Conservation (phyloP, 2,113 vertebrate genomes). For the Camelus bactrianus region DNA sequence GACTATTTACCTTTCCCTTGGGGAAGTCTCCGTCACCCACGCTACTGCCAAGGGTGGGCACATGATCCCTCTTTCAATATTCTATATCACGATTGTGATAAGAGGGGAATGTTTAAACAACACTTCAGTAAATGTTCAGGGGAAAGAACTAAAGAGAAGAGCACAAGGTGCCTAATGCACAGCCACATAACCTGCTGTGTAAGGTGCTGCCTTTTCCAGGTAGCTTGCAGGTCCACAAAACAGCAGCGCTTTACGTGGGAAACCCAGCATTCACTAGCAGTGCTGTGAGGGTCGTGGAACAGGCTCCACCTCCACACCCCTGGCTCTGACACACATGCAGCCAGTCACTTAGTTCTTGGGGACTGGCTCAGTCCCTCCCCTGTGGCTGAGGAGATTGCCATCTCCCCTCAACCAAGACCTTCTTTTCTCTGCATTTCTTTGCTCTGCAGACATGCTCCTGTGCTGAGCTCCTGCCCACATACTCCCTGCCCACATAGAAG, state of each 20-base stretch:
- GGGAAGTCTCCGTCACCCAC: neutral
- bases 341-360: neutral
- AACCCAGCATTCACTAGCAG: neutral
- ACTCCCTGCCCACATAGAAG: slow-evolving; percentile 60
- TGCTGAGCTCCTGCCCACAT: slow-evolving; percentile 62
- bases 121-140: slow-evolving; percentile 44
- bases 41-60: neutral
- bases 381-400: neutral
- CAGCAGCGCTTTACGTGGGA: neutral
- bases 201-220: slow-evolving; percentile 2
- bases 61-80: slow-evolving; percentile 59
- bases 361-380: neutral
- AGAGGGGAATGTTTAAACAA: slow-evolving; percentile 43
- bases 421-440: slow-evolving; percentile 51
- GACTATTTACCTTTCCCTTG: slow-evolving; percentile 8
- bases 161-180: neutral
- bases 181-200: neutral
- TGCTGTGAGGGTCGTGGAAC: neutral
- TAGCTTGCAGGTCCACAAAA: neutral
- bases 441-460: slow-evolving; percentile 16
- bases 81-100: slow-evolving; percentile 40
- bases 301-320: neutral
- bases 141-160: slow-evolving; percentile 23
- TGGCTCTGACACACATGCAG: neutral
- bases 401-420: neutral